Conservation (phyloP, 2,888 invertebrate species). For the Trichopoda pennipes region DNA sequence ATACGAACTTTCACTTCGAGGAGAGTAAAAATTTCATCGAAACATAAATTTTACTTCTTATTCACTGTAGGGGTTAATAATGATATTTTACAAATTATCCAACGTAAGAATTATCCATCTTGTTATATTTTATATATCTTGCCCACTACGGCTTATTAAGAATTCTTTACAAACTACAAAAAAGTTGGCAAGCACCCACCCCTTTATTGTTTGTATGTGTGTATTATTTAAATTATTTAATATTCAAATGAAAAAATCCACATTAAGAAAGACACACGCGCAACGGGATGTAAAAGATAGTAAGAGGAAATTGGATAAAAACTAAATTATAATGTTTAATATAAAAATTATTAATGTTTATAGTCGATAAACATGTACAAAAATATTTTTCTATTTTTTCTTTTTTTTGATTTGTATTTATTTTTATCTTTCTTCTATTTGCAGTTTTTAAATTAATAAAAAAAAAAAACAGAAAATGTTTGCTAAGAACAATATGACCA, state of each 20-base stretch:
- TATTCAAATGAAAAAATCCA: slow-evolving; percentile 28
- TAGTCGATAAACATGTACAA: not conserved
- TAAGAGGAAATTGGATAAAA: too few relatives aligned
- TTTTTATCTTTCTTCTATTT: slow-evolving; percentile 8
- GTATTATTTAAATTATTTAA: slow-evolving; percentile 11
- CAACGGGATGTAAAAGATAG: slow-evolving; percentile 43
- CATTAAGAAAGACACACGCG: slow-evolving; percentile 57
- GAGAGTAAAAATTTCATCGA: too few relatives aligned
- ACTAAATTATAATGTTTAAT: too few relatives aligned
- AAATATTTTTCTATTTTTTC: not conserved
- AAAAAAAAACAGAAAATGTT: slow-evolving; percentile 79
- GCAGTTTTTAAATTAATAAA: slow-evolving; percentile 22
- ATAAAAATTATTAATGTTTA: not conserved
- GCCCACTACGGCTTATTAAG: not conserved
- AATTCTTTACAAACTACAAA: not conserved
- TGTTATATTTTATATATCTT: too few relatives aligned
- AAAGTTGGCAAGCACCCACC: slow-evolving; percentile 21
- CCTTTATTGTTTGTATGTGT: slow-evolving; percentile 11
- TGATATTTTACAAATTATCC: too few relatives aligned
- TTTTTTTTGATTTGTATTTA: not conserved
- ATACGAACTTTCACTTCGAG: too few relatives aligned
- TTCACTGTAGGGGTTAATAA: too few relatives aligned
- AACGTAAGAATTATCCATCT: too few relatives aligned
- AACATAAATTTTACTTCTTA: too few relatives aligned
- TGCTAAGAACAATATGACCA: slow-evolving; percentile 77